Evolutionary conservation across 2,888 invertebrate species (phyloP), one percentile per base, ranked within the genome.

Genomic region (Phyto melanocephala): DNA sequence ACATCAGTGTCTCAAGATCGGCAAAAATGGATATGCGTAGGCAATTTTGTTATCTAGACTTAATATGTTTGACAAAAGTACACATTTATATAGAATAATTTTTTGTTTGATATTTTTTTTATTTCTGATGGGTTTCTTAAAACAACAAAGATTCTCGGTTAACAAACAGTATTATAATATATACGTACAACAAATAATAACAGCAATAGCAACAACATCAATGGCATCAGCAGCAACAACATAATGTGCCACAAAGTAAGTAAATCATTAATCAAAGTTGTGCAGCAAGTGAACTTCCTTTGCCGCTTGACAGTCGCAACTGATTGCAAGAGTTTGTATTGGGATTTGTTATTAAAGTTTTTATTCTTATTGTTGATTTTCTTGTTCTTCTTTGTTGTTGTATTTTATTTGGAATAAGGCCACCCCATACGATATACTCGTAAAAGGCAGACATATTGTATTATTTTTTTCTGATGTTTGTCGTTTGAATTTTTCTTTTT

Each of bases 181-280:
- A 6, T 28, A 68, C 40, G n/a, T 58, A 40, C 63, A 58, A 71
- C 58, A 75, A 63, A 80, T 60, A 68, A 52, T 54, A 58, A 77
- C 2, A 71, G 17, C 28, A 83, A 58, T 47, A 75, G 58, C 45
- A 78, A 56, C 45, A 67, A 54, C 15, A 68, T 24, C 11, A 58
- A 67, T 42, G 70, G 67, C 20, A 63, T 60, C 63, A 72, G 60
- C 65, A 56, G 37, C 70, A 83, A 68, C 79, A 83, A 78, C 70
- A 87, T 89, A 88, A 89, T 90, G 88, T 90, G 90, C 87, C 89
- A 88, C 87, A 87, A 68, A 77, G 56, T 33, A 85, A 87, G 84
- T 81, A 86, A 86, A 90, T 88, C 91, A 91, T 91, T 91, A 91
- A 91, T 91, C 91, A 91, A 89, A 87, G 88, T 88, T 87, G 88